These are phyloP conservation scores for Betta splendens DNA, from an alignment of 2,797 vertebrate species.

Conservation along the genomic window DNA sequence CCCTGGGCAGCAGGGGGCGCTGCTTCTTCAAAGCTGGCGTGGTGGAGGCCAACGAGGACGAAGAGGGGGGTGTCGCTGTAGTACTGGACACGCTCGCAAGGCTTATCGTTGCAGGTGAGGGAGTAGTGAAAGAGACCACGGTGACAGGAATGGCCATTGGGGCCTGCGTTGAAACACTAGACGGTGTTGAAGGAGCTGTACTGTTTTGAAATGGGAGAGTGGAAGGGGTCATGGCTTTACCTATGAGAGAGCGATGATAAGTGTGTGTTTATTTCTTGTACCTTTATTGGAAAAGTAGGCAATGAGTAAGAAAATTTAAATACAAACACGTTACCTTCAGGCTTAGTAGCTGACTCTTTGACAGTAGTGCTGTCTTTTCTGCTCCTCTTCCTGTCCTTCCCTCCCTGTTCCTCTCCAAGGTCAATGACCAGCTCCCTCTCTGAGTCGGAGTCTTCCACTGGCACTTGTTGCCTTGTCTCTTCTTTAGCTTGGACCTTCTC, in stretches of 20 bases:
- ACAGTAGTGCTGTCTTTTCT: slow-evolving; percentile 83
- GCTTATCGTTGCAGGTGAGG: slow-evolving; percentile 78
- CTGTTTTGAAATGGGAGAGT: slow-evolving; percentile 82
- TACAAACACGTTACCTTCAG: slow-evolving; percentile 89
- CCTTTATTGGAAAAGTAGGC: slow-evolving; percentile 3
- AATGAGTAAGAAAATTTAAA: too few species aligned
- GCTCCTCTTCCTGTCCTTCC: slow-evolving; percentile 89
- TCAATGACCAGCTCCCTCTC: slow-evolving; percentile 98
- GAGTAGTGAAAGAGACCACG: slow-evolving; percentile 79
- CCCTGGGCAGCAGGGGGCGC: slow-evolving; percentile 94
- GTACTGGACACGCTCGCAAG: slow-evolving; percentile 60
- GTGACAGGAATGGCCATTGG: slow-evolving; percentile 80
- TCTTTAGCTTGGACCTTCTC: slow-evolving; percentile 88
- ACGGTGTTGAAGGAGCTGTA: slow-evolving; percentile 74
- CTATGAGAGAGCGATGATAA: slow-evolving; percentile 57
- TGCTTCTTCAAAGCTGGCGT: slow-evolving; percentile 90
- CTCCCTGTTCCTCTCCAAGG: slow-evolving; percentile 91
- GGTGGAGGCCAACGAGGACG: slow-evolving; percentile 60
- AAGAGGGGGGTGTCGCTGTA: slow-evolving; percentile 54
- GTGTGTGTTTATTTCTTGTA: slow-evolving; percentile 5
- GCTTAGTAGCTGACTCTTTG: slow-evolving; percentile 86
- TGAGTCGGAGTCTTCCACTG: slow-evolving; percentile 91
- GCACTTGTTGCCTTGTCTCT: slow-evolving; percentile 82
- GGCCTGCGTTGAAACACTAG: slow-evolving; percentile 83
- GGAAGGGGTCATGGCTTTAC: slow-evolving; percentile 83